Conservation (phyloP, 2,797 vertebrate genomes). For the Anabas testudineus region DNA sequence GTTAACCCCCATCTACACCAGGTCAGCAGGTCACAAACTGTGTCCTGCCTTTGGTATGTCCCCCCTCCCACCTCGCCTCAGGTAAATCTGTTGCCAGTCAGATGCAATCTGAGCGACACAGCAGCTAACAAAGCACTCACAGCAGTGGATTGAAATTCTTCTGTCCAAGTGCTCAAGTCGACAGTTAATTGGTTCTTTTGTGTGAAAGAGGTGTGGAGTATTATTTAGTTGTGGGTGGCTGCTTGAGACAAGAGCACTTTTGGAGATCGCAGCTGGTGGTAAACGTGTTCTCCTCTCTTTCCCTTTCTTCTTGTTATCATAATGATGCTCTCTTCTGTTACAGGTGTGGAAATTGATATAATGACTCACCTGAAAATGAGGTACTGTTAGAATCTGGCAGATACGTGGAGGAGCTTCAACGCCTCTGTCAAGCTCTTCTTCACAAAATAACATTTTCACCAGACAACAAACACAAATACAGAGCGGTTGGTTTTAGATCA, state of each 20-base stretch:
- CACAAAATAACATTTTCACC: too few species aligned
- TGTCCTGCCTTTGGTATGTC: conserved; percentile 11
- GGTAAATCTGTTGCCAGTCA: conserved; percentile 31
- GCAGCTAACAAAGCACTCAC: background rate
- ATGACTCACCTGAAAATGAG: too few species aligned
- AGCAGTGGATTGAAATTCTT: conserved; percentile 31
- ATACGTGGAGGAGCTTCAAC: too few species aligned
- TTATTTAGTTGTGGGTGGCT: conserved; percentile 22
- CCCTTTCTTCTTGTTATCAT: background rate
- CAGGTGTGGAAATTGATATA: too few species aligned
- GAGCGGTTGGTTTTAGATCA: too few species aligned
- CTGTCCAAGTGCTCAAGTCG: conserved; percentile 16
- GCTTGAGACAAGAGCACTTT: background rate
- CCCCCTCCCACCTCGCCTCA: conserved; percentile 2
- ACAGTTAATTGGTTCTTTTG: conserved; percentile 39
- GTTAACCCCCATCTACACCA: background rate
- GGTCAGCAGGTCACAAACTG: conserved; percentile 24
- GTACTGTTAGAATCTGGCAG: too few species aligned
- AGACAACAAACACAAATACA: too few species aligned
- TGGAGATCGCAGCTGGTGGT: background rate
- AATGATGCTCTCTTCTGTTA: background rate
- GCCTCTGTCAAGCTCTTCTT: too few species aligned
- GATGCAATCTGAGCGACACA: background rate
- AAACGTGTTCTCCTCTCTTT: background rate
- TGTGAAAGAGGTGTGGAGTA: conserved; percentile 8